phyloP scores from a whole-genome alignment of 1,140 invertebrate genomes.

The Plectus sambesii region DNA sequence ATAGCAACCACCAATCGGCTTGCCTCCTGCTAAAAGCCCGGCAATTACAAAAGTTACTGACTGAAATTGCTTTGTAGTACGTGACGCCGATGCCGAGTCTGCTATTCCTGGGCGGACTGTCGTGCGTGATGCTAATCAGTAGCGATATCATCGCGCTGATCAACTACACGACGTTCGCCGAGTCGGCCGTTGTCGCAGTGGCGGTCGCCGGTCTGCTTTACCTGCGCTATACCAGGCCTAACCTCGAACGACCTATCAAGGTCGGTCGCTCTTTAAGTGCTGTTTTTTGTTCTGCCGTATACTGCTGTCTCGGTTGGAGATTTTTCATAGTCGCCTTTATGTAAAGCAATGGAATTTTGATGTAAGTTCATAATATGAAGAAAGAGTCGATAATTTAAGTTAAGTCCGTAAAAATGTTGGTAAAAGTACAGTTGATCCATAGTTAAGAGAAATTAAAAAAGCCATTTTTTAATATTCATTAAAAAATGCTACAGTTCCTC shows the following conservation, averaged over 20 bases:
- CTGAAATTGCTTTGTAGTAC: too few species aligned
- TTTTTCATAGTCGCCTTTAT: not conserved
- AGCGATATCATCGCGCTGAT: conserved; percentile 79
- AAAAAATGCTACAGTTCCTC: not conserved
- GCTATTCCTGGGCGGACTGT: conserved; percentile 53
- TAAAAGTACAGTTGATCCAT: too few species aligned
- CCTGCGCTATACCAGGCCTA: conserved; percentile 65
- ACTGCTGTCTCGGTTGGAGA: not conserved
- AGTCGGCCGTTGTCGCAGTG: conserved; percentile 77
- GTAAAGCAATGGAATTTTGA: not conserved
- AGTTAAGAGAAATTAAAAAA: not conserved
- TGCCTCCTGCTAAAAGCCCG: too few species aligned
- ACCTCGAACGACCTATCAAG: conserved; percentile 72
- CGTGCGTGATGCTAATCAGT: conserved; percentile 69
- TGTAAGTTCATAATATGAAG: not conserved
- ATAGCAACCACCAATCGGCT: too few species aligned
- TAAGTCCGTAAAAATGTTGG: too few species aligned
- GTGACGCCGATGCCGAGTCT: conserved; percentile 41
- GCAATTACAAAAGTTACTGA: too few species aligned
- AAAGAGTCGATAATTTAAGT: too few species aligned
- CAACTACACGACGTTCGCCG: conserved; percentile 83
- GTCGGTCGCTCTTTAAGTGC: conserved; percentile 50
- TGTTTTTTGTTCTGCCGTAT: not conserved
- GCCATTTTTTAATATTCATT: not conserved
- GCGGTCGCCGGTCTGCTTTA: conserved; percentile 75